Base-by-base conservation (phyloP, 2,888 invertebrate genomes). In the Drosophila histrio region DNA sequence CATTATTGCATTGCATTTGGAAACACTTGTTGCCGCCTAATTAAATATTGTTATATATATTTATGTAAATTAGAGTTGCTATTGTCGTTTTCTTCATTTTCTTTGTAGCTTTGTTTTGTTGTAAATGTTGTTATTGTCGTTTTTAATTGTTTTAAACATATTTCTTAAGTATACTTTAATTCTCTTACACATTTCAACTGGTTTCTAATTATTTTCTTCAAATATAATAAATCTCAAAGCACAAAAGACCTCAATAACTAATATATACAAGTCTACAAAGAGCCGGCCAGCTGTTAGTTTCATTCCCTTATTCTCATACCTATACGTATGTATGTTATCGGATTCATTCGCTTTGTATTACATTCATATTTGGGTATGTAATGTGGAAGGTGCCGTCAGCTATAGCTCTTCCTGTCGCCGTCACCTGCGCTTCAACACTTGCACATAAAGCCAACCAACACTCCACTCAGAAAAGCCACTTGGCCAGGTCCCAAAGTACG, bases 371-470 rank as follows among this genome's bases (percentile, higher is more conserved):
- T 30, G 39, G 28, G 39, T 11, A 21, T 30, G 39, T 13, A 13
- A 30, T 39, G 9, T n/a, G 38, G 21, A 1, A 26, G 46, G 32
- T 54, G 72, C 54, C 58, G 47, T 22, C 34, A 44, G 78, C 68
- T 61, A 61, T 73, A 50, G 69, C 69, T 74, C 54, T 78, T 73
- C 73, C 73, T 78, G 64, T 72, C 58, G 58, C 49, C 70, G 67
- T 80, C 82, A 87, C 89, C 87, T 83, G 71, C 78, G 89, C 89
- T 74, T 87, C 85, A 87, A 80, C 82, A 87, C 89, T 88, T 84
- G 52, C 71, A 41, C 71, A 74, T 54, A 87, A 88, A 77, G 71
- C 77, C 58, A 79, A 64, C 57, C 57, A 49, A 30, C 58, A 52
- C 52, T 52, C 32, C 30, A 34, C 52, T 34, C 38, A 53, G 59